Evolutionary conservation across 2,888 invertebrate species (phyloP), one percentile per base, ranked within the genome.

Genomic region (Alviniconcha strummeri): DNA sequence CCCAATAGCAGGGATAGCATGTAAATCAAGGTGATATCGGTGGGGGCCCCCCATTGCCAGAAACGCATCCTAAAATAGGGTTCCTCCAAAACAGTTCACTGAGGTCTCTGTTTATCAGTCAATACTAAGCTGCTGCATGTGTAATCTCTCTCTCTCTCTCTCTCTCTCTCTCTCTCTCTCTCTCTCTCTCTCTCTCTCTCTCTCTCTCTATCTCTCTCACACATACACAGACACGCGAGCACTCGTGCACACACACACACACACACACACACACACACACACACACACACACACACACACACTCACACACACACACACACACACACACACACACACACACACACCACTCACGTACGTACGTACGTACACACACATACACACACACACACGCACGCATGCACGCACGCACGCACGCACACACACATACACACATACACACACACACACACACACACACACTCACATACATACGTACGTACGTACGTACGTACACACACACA

Each of bases 311-410:
- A 55, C 64, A 67, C 54, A 71, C 56, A 67, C 71, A 80, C 57
- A 55, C 15, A 72, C 36, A 72, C 36, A 72, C 72, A 72, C 69
- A 17, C 69, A 69, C n/a, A 17, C 69, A 69, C 69, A 69, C 69
- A 69, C n/a, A 17, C 15, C 19, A 19, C 72, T 8, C 54, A 78
- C 60, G 60, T 19, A 78, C 78, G 60, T 19, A 78, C 78, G 60
- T 19, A 78, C 60, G 60, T 19, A 78, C 78, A 78, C 60, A 78
- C 57, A 78, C 19, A 78, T 36, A 78, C 64, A 78, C 60, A 60
- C 60, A 78, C 60, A 78, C 60, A 78, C 78, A 78, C n/a, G 4
- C 60, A 78, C n/a, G 6, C 56, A 17, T 17, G 3, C 56, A 56
- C 75, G 56, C 56, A 11, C 56, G 15, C 75, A 75, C 52, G 36